These are phyloP conservation scores for Holacanthus passer DNA, from an alignment of 2,113 vertebrate genomes.

Conservation along the genomic window DNA sequence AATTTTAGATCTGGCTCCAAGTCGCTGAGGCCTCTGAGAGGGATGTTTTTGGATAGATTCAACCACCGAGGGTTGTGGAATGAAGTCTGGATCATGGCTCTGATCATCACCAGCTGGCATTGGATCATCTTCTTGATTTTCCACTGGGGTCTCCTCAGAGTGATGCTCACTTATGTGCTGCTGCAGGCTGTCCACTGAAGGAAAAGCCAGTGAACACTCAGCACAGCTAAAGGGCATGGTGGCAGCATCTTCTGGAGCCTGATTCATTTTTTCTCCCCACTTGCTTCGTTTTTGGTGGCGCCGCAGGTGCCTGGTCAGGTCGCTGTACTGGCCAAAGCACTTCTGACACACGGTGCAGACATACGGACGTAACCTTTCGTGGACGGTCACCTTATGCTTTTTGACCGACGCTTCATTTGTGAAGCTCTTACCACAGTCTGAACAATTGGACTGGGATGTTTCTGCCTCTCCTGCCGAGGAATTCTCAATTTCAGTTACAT, in stretches of 20 bases:
- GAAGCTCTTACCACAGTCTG: conserved; percentile 65
- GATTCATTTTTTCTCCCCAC: rapidly evolving
- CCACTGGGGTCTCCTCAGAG: conserved; percentile 16
- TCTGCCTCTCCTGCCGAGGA: conserved; percentile 28
- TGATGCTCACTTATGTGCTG: conserved; percentile 58
- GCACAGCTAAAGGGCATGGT: conserved; percentile 56
- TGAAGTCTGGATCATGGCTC: conserved; percentile 31
- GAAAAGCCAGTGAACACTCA: conserved; percentile 44
- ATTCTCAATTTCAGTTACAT: background rate
- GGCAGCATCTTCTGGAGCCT: background rate
- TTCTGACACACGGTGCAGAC: conserved; percentile 74
- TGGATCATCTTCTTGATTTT: background rate
- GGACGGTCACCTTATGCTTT: conserved; percentile 58
- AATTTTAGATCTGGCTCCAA: conserved; percentile 59
- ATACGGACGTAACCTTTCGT: conserved; percentile 67
- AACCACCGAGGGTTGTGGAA: background rate
- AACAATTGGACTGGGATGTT: conserved; percentile 10
- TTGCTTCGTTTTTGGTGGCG: conserved; percentile 47
- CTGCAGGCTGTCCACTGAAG: conserved; percentile 61
- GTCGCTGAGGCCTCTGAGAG: conserved; percentile 69
- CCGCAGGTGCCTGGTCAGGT: conserved; percentile 71
- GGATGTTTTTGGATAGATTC: background rate
- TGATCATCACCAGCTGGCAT: background rate
- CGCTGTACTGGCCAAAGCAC: conserved; percentile 71
- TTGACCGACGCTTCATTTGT: conserved; percentile 34